Evolutionary conservation across 2,797 vertebrate genomes (phyloP).

Genomic region (Myiotriccus ornatus): DNA sequence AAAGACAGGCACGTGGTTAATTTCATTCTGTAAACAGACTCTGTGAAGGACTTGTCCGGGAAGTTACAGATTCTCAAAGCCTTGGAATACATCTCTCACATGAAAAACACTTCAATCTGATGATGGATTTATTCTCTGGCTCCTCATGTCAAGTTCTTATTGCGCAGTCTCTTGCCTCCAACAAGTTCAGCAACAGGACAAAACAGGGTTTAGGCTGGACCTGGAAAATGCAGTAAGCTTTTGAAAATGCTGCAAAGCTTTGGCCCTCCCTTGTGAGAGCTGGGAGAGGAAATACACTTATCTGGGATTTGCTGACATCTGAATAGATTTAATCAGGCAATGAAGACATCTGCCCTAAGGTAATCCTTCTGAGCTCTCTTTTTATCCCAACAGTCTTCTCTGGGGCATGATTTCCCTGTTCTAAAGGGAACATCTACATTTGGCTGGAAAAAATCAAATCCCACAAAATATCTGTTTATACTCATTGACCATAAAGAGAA

Average conservation of each 20-base stretch:
- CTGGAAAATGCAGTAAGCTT: not conserved
- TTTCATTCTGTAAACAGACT: not conserved
- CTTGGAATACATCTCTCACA: not conserved
- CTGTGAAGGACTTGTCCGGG: not conserved
- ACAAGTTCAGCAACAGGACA: not conserved
- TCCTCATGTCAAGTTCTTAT: not conserved
- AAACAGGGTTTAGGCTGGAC: not conserved
- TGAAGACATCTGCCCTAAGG: not conserved
- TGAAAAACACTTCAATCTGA: not conserved
- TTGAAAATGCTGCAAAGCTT: not conserved
- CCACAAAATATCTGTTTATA: not conserved
- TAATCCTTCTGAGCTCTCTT: not conserved
- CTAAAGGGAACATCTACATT: not conserved
- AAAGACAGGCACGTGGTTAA: not conserved
- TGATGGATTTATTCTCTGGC: not conserved
- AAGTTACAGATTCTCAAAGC: not conserved
- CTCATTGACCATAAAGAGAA: not conserved
- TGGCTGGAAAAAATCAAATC: not conserved
- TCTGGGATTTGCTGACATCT: not conserved
- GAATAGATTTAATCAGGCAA: not conserved
- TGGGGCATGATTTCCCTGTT: not conserved
- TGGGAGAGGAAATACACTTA: not conserved
- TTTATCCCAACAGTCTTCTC: not conserved
- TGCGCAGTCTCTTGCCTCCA: not conserved
- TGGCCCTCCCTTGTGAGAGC: not conserved